These are phyloP conservation scores for Atherinomorus stipes DNA, from an alignment of 2,113 vertebrate genomes.

Conservation along the genomic window DNA sequence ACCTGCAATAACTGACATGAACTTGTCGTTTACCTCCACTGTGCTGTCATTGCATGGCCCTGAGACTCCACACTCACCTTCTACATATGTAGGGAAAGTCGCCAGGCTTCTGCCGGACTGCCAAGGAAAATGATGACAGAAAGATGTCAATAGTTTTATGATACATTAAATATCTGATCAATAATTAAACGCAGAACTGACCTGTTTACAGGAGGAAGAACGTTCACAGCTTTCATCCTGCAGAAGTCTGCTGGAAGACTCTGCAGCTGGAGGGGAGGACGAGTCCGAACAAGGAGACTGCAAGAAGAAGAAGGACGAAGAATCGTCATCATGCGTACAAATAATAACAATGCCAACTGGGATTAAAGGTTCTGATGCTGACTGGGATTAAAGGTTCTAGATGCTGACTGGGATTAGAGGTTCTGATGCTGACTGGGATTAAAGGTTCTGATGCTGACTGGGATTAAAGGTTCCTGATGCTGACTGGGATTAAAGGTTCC, in stretches of 20 bases:
- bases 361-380: no score
- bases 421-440: no score
- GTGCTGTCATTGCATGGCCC: no score
- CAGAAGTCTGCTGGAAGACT: constrained; percentile 87
- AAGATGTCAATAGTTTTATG: constrained; percentile 52
- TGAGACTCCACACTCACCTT: constrained; percentile 90
- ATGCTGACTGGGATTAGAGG: no score
- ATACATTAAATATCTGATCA: neutral
- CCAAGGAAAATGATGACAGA: constrained; percentile 69
- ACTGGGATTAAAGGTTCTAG: no score
- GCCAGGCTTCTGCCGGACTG: constrained; percentile 95
- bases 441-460: no score
- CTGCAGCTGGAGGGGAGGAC: constrained; percentile 91
- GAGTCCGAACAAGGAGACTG: constrained; percentile 91
- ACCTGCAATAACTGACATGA: no score
- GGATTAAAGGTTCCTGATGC: no score
- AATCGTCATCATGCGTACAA: neutral
- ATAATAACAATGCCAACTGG: no score
- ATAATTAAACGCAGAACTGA: constrained; percentile 44
- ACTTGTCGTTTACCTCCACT: no score
- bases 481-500: no score
- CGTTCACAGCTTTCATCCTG: constrained; percentile 87
- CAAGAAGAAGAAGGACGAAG: constrained; percentile 33
- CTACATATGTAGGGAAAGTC: constrained; percentile 96
- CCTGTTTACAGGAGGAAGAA: constrained; percentile 90